Evolutionary conservation across 2,888 invertebrate genomes (phyloP), one percentile per base, ranked within the genome.

Genomic region (Eulithis testata): DNA sequence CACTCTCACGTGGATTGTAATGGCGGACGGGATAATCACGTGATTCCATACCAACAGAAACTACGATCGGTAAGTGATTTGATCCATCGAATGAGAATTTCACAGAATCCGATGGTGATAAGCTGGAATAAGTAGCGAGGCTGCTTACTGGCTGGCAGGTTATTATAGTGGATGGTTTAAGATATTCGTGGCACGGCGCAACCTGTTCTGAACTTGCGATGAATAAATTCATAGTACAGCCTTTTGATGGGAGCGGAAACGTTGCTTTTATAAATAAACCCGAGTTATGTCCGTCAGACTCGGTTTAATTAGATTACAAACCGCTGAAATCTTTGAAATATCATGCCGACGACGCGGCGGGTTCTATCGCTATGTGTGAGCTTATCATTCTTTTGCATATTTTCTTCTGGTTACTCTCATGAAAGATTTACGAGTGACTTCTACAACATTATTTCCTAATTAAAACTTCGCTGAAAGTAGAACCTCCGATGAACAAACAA

Each of bases 1-100:
- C 65, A 70, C 53, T 65, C 60, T 72, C 75, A 76, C 76, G 76
- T 76, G 81, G 73, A 76, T 63, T 68, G 73, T 81, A 74, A 78
- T 80, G 79, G 78, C 76, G 73, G 76, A 70, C 73, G 69, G 65
- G 68, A 73, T 60, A 66, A 71, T 73, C 76, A 82, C 81, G 79
- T 82, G 81, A 81, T 69, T 68, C 53, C 55, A 60, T 14, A 56
- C 60, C 37, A 60, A 55, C 61, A 60, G 62, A 60, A 50, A 27
- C 47, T 53, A 36, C 50, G 14, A 40, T 56, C 63, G 63, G 73
- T 73, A 27, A 73, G 73, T 71, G 11, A 21, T 59, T 65, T 52
- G 50, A 54, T 60, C 21, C 49, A 65, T 71, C 56, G 52, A 62
- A 60, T 31, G 21, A 45, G 53, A 37, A 43, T 40, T 14, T 40